Percentiles rank a stretch among this genome's conserved stretches.
These are phyloP conservation scores for Sandelia bainsii DNA, from an alignment of 2,797 vertebrate species.

Conservation along the genomic window DNA sequence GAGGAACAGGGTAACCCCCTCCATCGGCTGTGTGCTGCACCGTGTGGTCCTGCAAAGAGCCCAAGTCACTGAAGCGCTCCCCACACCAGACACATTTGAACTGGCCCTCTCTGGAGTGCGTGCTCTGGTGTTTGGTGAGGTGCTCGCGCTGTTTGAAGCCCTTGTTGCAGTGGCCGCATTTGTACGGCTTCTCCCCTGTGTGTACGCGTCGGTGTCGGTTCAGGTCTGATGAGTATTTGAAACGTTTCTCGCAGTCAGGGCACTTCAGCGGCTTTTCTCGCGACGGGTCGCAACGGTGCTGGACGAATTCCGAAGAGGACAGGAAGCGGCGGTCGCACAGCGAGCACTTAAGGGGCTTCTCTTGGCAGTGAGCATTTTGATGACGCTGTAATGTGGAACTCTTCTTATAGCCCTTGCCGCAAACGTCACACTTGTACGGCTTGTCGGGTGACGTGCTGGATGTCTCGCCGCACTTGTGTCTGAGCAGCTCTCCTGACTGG, in stretches of 20 bases:
- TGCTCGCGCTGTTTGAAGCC: constrained; percentile 98
- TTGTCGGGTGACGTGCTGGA: constrained; percentile 88
- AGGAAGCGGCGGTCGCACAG: constrained; percentile 97
- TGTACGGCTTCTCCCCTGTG: constrained; percentile 97
- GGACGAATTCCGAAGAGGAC: constrained; percentile 96
- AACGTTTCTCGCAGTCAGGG: constrained; percentile 96
- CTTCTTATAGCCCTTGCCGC: constrained; percentile 96
- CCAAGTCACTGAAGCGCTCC: constrained; percentile 95
- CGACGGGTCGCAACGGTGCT: constrained; percentile 96
- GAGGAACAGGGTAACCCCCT: constrained; percentile 89
- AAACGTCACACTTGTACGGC: constrained; percentile 95
- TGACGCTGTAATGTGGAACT: constrained; percentile 96
- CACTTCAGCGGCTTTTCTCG: constrained; percentile 97
- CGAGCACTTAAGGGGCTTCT: constrained; percentile 97
- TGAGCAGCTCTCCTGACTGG: constrained; percentile 94
- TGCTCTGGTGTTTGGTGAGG: constrained; percentile 95
- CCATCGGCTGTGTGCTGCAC: constrained; percentile 94
- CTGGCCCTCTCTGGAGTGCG: constrained; percentile 95
- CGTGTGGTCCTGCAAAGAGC: constrained; percentile 95
- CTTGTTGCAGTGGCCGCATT: constrained; percentile 95
- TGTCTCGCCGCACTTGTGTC: constrained; percentile 92
- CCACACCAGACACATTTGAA: constrained; percentile 99
- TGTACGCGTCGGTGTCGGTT: constrained; percentile 95
- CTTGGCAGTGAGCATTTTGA: constrained; percentile 93
- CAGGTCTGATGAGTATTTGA: constrained; percentile 97